These are phyloP conservation scores for Leptopilina drosophilae DNA, from an alignment of 2,888 invertebrate genomes.

Conservation along the genomic window DNA sequence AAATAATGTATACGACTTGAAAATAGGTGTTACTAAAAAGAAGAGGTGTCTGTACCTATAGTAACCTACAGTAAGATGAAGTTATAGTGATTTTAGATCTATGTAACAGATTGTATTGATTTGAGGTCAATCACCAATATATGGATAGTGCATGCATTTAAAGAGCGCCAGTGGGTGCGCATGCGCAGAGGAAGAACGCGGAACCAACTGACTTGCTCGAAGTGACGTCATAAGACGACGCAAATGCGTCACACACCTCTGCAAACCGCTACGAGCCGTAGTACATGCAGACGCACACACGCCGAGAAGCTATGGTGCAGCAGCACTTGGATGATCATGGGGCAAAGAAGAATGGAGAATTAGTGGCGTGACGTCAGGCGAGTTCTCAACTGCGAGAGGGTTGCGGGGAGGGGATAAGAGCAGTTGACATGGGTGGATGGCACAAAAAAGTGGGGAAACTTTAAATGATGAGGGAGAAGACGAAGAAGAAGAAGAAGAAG, in stretches of 20 bases:
- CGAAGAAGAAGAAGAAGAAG: neutral
- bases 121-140: conserved; percentile 14
- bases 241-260: conserved; percentile 57
- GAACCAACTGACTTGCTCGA: conserved; percentile 48
- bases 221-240: conserved; percentile 56
- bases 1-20: no score
- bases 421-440: conserved; percentile 9
- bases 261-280: conserved; percentile 15
- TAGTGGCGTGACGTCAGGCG: conserved; percentile 26
- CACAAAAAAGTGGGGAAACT: conserved; percentile 22
- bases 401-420: conserved; percentile 18
- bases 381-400: neutral
- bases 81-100: neutral
- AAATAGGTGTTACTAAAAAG: no score
- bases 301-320: neutral
- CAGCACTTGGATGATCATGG: neutral
- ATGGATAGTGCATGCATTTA: conserved; percentile 30
- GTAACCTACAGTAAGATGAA: neutral
- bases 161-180: conserved; percentile 9
- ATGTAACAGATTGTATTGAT: neutral
- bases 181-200: conserved; percentile 51
- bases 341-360: conserved; percentile 18
- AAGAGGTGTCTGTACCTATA: no score
- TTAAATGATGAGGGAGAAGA: neutral
- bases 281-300: neutral